These are phyloP conservation scores for Mylabris phalerata DNA, from an alignment of 1,140 invertebrate species.

Conservation along the genomic window DNA sequence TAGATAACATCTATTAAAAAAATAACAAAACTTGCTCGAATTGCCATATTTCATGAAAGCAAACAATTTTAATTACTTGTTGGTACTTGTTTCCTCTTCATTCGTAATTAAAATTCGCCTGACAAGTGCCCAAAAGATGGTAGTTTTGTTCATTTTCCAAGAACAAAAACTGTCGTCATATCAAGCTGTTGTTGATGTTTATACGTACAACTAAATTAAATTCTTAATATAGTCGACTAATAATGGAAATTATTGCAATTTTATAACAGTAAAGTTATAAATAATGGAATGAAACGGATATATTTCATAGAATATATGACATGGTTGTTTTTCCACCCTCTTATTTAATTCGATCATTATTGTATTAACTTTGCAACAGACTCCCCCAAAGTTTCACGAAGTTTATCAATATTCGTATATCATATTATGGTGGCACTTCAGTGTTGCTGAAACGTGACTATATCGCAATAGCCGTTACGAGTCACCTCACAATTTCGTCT, in stretches of 20 bases:
- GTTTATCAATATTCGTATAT: conserved; percentile 17
- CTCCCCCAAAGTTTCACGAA: conserved; percentile 11
- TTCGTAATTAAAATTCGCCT: conserved; percentile 20
- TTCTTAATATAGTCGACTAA: conserved; percentile 14
- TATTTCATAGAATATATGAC: no score
- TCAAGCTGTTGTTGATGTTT: conserved; percentile 25
- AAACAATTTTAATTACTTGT: conserved; percentile 17
- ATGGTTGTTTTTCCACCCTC: no score
- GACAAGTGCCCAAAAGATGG: conserved; percentile 11
- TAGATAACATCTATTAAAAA: conserved; percentile 9
- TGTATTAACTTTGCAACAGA: conserved; percentile 10
- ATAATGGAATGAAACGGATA: no score
- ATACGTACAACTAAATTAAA: conserved; percentile 23
- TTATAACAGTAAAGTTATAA: not conserved
- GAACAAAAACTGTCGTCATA: conserved; percentile 5
- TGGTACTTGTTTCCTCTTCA: conserved; percentile 1
- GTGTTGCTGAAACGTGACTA: conserved; percentile 4
- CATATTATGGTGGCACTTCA: conserved; percentile 9
- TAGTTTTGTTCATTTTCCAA: conserved; percentile 3
- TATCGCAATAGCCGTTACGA: conserved; percentile 1
- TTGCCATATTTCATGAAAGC: conserved; percentile 18
- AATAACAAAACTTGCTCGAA: conserved; percentile 15
- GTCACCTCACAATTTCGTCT: no score
- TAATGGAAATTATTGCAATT: conserved; percentile 13
- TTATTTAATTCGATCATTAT: conserved; percentile 16